Conservation (phyloP, 2,888 invertebrate genomes). For the Phymatocera aterrima region DNA sequence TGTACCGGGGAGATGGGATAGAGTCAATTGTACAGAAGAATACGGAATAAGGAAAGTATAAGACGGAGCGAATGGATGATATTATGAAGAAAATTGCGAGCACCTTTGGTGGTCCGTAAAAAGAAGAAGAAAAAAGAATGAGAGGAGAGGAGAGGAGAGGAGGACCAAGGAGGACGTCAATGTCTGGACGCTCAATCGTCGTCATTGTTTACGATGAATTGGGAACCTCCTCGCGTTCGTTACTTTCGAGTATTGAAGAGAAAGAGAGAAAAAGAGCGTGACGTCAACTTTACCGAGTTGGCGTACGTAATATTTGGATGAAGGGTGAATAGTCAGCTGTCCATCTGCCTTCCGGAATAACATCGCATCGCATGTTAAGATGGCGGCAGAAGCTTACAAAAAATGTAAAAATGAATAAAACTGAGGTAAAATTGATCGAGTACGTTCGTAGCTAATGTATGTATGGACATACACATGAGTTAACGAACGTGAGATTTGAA, state of each 20-base stretch:
- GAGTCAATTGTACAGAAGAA: background rate
- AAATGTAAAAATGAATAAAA: too few relatives aligned
- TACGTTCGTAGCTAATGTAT: too few relatives aligned
- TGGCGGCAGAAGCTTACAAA: too few relatives aligned
- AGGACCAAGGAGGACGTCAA: conserved; percentile 32
- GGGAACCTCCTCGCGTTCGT: conserved; percentile 33
- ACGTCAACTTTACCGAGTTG: background rate
- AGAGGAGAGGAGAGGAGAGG: too few relatives aligned
- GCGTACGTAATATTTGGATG: background rate
- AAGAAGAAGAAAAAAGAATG: too few relatives aligned
- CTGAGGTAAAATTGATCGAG: background rate
- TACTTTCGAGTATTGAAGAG: background rate
- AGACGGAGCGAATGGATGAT: background rate
- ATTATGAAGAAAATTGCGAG: conserved; percentile 16
- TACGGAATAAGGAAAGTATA: background rate
- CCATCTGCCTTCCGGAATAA: too few relatives aligned
- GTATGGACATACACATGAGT: background rate
- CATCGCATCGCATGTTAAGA: too few relatives aligned
- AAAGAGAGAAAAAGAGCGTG: background rate
- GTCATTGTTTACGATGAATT: conserved; percentile 45
- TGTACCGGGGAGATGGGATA: background rate
- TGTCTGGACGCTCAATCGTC: conserved; percentile 35
- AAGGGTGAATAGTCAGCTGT: too few relatives aligned
- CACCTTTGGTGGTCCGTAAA: conserved; percentile 39
- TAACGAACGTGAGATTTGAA: background rate